Evolutionary conservation across 2,888 invertebrate species (phyloP), one percentile per base, ranked within the genome.

Genomic region (Chrysodeixis includens): DNA sequence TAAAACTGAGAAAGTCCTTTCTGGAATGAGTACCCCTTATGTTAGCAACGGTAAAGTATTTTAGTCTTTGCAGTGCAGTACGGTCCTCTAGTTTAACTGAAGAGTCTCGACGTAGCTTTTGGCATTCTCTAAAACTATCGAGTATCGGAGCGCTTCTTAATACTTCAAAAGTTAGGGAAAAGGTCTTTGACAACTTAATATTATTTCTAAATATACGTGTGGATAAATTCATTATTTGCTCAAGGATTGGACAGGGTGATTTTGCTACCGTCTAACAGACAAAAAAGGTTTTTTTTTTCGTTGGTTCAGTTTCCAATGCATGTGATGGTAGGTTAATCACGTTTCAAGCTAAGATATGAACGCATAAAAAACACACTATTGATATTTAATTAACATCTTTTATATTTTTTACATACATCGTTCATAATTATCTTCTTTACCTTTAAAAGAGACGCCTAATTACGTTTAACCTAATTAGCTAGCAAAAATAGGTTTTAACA

Each of bases 11-110:
- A 69, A 75, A 62, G 56, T 58, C 65, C 74, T 71, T 78, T 62
- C 59, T 63, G 57, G 79, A 71, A 73, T 76, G 58, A 73, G 63
- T 57, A 66, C 61, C 55, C n/a, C 66, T 72, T 78, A 58, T 68
- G 65, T 77, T 74, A 46, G 55, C 62, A 35, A 66, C 58, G 67
- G 73, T 52, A 56, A 70, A 67, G 72, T 67, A 73, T 58, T 70
- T 73, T 56, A 58, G 51, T 63, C 59, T 75, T 69, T 56, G 46
- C 55, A 60, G 62, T 56, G 49, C 56, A 62, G 53, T 60, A 69
- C 30, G 40, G 61, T 61, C 61, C 56, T 59, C 52, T 16, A 74
- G 51, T 78, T 72, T 60, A 72, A 46, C 61, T 70, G 32, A 59
- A 70, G 74, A 58, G 66, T 53, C 52, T 75, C 35, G 46, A 66